Evolutionary conservation across 2,113 vertebrate species (phyloP).

Genomic region (Oreochromis aureus): DNA sequence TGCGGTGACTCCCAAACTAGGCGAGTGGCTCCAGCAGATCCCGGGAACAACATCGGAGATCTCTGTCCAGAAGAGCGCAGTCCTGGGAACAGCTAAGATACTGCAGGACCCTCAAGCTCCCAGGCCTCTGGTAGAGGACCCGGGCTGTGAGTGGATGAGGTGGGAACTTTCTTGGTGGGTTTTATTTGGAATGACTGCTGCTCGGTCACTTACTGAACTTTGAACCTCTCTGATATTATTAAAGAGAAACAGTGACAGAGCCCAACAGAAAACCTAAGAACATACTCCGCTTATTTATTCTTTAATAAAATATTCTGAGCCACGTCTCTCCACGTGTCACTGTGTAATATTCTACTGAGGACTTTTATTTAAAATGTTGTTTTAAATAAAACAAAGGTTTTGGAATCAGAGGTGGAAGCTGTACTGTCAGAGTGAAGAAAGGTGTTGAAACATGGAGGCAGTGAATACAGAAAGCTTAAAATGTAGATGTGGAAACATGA

Average conservation of each 20-base stretch:
- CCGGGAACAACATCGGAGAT: background rate
- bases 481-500: background rate
- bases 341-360: rapidly evolving
- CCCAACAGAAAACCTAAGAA: background rate
- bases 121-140: background rate
- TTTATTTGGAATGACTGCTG: background rate
- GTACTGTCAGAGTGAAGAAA: background rate
- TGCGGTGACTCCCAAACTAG: rapidly evolving
- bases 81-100: background rate
- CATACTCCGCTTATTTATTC: rapidly evolving
- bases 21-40: background rate
- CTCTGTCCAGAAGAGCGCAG: background rate
- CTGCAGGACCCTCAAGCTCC: background rate
- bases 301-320: background rate
- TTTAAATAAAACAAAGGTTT: background rate
- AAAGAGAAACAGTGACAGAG: background rate
- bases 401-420: background rate
- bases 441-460: background rate
- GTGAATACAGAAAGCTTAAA: background rate
- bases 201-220: background rate
- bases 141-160: background rate
- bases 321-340: background rate
- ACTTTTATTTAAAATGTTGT: background rate
- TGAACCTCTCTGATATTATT: background rate
- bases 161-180: background rate